Evolutionary conservation across 2,888 invertebrate genomes (phyloP).

Genomic region (Cataglyphis cursor): DNA sequence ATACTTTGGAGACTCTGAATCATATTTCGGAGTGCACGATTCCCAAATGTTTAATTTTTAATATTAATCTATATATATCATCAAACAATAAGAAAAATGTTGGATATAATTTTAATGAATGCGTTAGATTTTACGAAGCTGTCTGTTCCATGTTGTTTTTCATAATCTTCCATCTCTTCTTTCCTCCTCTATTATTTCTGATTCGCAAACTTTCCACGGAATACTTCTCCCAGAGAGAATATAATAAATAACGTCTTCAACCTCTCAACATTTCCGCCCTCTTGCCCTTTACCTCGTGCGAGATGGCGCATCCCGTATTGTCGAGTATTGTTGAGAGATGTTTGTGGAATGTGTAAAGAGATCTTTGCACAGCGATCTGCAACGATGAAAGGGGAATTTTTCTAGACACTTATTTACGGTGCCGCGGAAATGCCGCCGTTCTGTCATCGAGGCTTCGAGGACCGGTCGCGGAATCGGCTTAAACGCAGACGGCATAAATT

Average conservation of each 20-base stretch:
- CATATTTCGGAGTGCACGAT: not conserved
- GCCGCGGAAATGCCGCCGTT: constrained; percentile 12
- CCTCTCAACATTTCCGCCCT: not conserved
- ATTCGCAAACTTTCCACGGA: constrained; percentile 4
- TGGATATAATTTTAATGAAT: not conserved
- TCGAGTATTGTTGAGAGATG: not conserved
- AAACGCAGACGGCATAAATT: constrained; percentile 44
- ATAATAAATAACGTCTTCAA: constrained; percentile 32
- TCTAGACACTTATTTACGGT: constrained; percentile 40
- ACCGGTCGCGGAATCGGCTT: constrained; percentile 30
- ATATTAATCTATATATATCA: not conserved
- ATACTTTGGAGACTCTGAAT: not conserved
- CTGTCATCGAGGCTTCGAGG: constrained; percentile 30
- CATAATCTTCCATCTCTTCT: not conserved
- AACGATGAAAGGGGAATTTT: constrained; percentile 19
- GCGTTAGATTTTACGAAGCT: too few relatives aligned
- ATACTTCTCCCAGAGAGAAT: not conserved
- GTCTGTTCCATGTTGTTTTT: not conserved
- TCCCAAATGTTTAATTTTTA: not conserved
- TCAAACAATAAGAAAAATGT: too few relatives aligned
- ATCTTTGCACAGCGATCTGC: constrained; percentile 4
- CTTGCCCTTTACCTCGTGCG: not conserved
- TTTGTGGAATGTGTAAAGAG: constrained; percentile 29
- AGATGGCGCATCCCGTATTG: constrained; percentile 19
- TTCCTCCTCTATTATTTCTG: not conserved